Base-by-base conservation (phyloP, 2,888 invertebrate species). In the Pyrrhia umbra region DNA sequence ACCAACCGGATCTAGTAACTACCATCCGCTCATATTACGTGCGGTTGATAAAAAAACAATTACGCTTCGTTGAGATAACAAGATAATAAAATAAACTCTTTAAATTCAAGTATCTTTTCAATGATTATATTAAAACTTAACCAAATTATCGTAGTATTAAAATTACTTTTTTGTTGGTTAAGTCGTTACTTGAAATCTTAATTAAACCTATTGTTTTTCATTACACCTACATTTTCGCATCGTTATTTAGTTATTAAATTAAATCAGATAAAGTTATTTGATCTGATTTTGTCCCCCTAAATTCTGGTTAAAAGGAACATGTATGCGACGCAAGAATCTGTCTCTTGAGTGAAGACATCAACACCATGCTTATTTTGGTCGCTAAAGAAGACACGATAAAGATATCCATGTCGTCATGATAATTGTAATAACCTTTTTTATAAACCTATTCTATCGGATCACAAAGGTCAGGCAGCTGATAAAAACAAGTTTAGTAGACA, bases 401-500 rank as follows among this genome's bases (percentile, higher is more conserved):
- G 34, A 34, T 34, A 34, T 34, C n/a, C 20, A 9, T 9, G 15
- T 50, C 18, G 50, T 34, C 2, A 2, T 25, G 16, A 20, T 23
- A 2, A 62, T 47, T n/a, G 60, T 59, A 42, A 59, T 51, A 51
- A 73, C 42, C 13, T 49, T 56, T 58, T 73, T 47, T n/a, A n/a
- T n/a, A n/a, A n/a, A 59, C 30, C 21, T 39, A 49, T 60, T 52
- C 51, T 42, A 52, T 34, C 45, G 30, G 54, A 63, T 55, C 57
- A 57, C 21, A 75, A 57, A 69, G 70, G 70, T 75, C 70, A 58
- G 9, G 25, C 45, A 54, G 34, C 25, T 55, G 57, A 63, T 21
- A 63, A 21, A 61, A 71, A 68, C 63, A 39, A 63, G 57, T 74
- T 57, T 16, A 20, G 20, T 21, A 42, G 54, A 75, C 62, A 74